Evolutionary conservation across 2,888 invertebrate genomes (phyloP).

Genomic region (Calliphora vomitoria): DNA sequence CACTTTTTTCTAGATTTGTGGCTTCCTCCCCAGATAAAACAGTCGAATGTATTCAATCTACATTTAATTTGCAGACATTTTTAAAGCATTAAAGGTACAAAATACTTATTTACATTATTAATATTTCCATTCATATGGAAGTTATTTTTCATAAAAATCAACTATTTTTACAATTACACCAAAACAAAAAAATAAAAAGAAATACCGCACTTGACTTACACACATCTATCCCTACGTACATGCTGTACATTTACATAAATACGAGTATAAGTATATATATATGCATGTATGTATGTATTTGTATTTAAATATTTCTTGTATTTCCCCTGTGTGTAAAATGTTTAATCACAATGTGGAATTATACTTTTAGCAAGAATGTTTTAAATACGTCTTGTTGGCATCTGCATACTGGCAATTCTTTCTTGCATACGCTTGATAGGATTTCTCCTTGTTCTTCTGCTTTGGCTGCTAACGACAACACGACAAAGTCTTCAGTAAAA

Average conservation of each 20-base stretch:
- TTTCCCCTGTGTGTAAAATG: slow-evolving; percentile 53
- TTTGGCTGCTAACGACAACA: slow-evolving; percentile 28
- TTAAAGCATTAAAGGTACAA: slow-evolving; percentile 8
- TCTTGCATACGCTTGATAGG: slow-evolving; percentile 37
- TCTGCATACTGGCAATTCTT: slow-evolving; percentile 40
- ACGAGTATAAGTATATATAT: too few species aligned
- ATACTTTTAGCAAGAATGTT: slow-evolving; percentile 38
- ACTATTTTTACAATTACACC: slow-evolving; percentile 29
- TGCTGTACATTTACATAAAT: neutral
- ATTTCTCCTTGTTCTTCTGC: slow-evolving; percentile 52
- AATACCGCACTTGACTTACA: slow-evolving; percentile 11
- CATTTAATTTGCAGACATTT: too few species aligned
- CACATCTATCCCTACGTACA: neutral
- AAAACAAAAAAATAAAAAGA: neutral
- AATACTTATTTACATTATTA: slow-evolving; percentile 34
- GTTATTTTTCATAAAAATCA: slow-evolving; percentile 22
- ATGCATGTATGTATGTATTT: neutral
- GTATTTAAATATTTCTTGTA: slow-evolving; percentile 21
- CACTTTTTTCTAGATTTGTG: neutral
- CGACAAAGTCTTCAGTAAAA: neutral
- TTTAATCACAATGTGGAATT: slow-evolving; percentile 57
- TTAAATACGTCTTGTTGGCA: slow-evolving; percentile 51
- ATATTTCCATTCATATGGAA: slow-evolving; percentile 46
- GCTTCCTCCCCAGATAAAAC: too few species aligned
- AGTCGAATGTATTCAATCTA: too few species aligned